phyloP scores from a whole-genome alignment of 2,888 invertebrate species.

The Ceratothoa steindachneri region DNA sequence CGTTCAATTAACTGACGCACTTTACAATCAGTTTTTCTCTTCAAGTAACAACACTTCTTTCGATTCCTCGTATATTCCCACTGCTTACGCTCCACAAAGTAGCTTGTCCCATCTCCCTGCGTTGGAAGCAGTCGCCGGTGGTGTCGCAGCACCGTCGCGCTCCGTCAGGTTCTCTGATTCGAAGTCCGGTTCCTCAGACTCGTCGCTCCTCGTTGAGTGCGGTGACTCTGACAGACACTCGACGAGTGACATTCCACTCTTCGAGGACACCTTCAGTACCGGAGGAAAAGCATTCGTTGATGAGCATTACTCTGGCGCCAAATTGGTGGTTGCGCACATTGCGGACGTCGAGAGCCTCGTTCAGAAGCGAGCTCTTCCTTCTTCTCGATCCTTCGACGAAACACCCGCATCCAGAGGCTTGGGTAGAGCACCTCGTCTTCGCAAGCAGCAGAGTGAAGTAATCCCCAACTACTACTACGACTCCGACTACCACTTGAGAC shows the following conservation, averaged over 20 bases:
- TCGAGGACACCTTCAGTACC: conserved; percentile 19
- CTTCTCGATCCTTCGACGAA: conserved; percentile 38
- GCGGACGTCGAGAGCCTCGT: conserved; percentile 41
- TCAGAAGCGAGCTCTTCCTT: conserved; percentile 28
- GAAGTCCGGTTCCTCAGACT: conserved; percentile 42
- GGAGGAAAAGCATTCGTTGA: neutral
- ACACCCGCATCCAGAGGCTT: conserved; percentile 9
- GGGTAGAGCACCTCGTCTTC: conserved; percentile 17
- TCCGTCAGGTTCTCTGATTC: conserved; percentile 40
- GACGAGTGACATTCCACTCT: conserved; percentile 32
- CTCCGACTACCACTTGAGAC: conserved; percentile 24
- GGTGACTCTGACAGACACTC: conserved; percentile 45
- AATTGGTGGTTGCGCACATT: conserved; percentile 37
- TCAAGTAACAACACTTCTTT: neutral
- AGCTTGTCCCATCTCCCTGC: neutral
- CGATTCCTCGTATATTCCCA: conserved; percentile 1
- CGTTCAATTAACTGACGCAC: conserved; percentile 8
- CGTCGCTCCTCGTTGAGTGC: conserved; percentile 43
- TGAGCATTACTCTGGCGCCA: conserved; percentile 21
- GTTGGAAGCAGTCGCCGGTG: neutral
- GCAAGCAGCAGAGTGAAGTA: conserved; percentile 43
- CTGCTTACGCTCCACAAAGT: neutral
- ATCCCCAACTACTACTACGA: conserved; percentile 37
- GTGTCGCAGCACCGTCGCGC: neutral
- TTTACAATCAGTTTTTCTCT: conserved; percentile 10